Conservation (phyloP, 2,888 invertebrate species). For the Melitaea athalia region DNA sequence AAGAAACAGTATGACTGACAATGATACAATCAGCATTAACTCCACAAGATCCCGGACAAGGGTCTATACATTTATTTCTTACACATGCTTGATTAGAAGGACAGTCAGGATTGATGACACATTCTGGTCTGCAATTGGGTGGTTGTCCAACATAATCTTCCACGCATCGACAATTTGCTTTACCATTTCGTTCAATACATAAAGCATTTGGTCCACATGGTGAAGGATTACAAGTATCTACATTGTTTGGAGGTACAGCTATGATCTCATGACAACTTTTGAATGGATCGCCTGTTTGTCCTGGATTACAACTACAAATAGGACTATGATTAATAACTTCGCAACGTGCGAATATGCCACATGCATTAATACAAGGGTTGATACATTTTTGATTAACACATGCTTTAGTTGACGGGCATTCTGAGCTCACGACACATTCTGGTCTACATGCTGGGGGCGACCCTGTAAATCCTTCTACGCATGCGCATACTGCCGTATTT, state of each 20-base stretch:
- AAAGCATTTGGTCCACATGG: conserved; percentile 92
- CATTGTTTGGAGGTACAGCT: conserved; percentile 60
- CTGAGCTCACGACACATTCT: conserved; percentile 91
- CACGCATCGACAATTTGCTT: conserved; percentile 89
- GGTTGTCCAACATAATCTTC: conserved; percentile 89
- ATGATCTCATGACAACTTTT: conserved; percentile 85
- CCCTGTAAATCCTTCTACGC: conserved; percentile 88
- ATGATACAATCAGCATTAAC: conserved; percentile 90
- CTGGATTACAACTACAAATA: conserved; percentile 90
- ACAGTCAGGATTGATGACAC: conserved; percentile 91
- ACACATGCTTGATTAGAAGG: conserved; percentile 89
- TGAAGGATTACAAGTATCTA: conserved; percentile 86
- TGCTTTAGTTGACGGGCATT: conserved; percentile 90
- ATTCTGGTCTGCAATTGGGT: conserved; percentile 92
- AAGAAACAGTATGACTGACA: conserved; percentile 90
- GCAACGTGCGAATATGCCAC: conserved; percentile 89
- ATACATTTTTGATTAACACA: conserved; percentile 91
- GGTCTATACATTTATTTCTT: conserved; percentile 90
- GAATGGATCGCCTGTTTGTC: conserved; percentile 91
- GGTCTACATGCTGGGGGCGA: conserved; percentile 91
- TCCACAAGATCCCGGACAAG: conserved; percentile 92
- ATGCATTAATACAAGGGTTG: conserved; percentile 92
- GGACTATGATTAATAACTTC: conserved; percentile 93
- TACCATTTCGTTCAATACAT: conserved; percentile 85
- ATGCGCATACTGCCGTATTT: conserved; percentile 91